These are phyloP conservation scores for Yponomeuta cagnagella DNA, from an alignment of 2,888 invertebrate species.

Conservation along the genomic window DNA sequence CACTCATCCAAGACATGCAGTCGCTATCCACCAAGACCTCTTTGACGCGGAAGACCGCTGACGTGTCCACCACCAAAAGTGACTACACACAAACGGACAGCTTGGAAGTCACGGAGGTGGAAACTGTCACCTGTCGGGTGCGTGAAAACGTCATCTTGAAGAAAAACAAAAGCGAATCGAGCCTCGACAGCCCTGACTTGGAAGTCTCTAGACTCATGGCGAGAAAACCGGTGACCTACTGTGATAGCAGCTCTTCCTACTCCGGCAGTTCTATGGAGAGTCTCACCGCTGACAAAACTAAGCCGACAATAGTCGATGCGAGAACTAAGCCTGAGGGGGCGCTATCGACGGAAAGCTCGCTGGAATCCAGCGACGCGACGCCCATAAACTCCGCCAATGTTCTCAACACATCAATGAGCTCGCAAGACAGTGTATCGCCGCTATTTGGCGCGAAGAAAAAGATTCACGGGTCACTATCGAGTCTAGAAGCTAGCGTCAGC, in stretches of 20 bases:
- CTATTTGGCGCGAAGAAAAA: constrained; percentile 60
- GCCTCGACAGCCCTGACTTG: constrained; percentile 69
- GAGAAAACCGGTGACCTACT: constrained; percentile 56
- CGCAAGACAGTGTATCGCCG: constrained; percentile 68
- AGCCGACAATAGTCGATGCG: constrained; percentile 39
- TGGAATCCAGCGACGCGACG: constrained; percentile 62
- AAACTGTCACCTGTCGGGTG: constrained; percentile 52
- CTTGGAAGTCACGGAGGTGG: constrained; percentile 8
- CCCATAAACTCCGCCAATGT: constrained; percentile 51
- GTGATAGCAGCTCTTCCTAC: constrained; percentile 66
- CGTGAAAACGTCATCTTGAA: constrained; percentile 61
- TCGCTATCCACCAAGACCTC: constrained; percentile 43
- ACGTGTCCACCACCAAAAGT: constrained; percentile 25
- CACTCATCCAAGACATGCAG: constrained; percentile 58
- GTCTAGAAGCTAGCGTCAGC: constrained; percentile 68
- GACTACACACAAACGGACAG: constrained; percentile 36
- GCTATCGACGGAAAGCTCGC: constrained; percentile 57
- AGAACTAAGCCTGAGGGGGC: constrained; percentile 46
- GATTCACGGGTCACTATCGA: constrained; percentile 64
- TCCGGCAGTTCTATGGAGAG: constrained; percentile 71
- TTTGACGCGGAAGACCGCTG: constrained; percentile 22
- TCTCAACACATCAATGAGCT: constrained; percentile 62
- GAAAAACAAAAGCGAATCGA: constrained; percentile 71
- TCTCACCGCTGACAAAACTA: constrained; percentile 47
- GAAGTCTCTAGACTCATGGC: constrained; percentile 70